Percentiles rank a stretch among this genome's conserved stretches.
These are phyloP conservation scores for Terrapene triunguis DNA, from an alignment of 2,113 vertebrate species.

Conservation along the genomic window DNA sequence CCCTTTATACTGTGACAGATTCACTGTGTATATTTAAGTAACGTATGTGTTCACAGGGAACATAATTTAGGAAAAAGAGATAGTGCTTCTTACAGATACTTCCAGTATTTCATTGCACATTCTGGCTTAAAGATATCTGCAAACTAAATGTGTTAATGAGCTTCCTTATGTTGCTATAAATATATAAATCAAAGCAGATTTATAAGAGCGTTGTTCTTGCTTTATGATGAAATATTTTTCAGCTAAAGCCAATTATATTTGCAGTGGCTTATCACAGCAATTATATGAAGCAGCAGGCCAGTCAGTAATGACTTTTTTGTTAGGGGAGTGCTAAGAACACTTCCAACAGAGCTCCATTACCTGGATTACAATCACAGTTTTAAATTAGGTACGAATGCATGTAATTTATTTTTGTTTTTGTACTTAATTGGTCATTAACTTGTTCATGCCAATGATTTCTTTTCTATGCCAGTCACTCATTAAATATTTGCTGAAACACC, in stretches of 20 bases:
- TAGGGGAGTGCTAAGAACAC: slow-evolving; percentile 73
- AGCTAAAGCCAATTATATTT: slow-evolving; percentile 80
- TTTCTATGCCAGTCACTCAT: slow-evolving; percentile 65
- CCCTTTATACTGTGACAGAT: slow-evolving; percentile 13
- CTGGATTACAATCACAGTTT: slow-evolving; percentile 74
- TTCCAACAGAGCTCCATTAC: slow-evolving; percentile 77
- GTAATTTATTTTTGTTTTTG: slow-evolving; percentile 70
- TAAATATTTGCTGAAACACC: slow-evolving; percentile 57
- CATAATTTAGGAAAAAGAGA: slow-evolving; percentile 3
- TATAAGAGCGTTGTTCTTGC: slow-evolving; percentile 70
- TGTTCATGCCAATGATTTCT: slow-evolving; percentile 75
- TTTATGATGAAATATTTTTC: slow-evolving; percentile 74
- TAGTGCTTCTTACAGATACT: slow-evolving; percentile 40
- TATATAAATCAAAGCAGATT: slow-evolving; percentile 69
- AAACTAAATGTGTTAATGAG: slow-evolving; percentile 62
- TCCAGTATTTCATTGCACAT: slow-evolving; percentile 49
- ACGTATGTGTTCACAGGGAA: slow-evolving; percentile 33
- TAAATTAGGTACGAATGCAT: slow-evolving; percentile 75
- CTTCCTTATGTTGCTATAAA: slow-evolving; percentile 72
- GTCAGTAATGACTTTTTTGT: slow-evolving; percentile 79
- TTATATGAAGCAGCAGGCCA: slow-evolving; percentile 80
- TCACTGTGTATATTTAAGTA: slow-evolving; percentile 27
- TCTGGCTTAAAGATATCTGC: slow-evolving; percentile 52
- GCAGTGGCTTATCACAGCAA: slow-evolving; percentile 82
- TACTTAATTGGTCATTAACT: slow-evolving; percentile 77